Conservation (phyloP, 2,888 invertebrate species). For the Erebia palarica region DNA sequence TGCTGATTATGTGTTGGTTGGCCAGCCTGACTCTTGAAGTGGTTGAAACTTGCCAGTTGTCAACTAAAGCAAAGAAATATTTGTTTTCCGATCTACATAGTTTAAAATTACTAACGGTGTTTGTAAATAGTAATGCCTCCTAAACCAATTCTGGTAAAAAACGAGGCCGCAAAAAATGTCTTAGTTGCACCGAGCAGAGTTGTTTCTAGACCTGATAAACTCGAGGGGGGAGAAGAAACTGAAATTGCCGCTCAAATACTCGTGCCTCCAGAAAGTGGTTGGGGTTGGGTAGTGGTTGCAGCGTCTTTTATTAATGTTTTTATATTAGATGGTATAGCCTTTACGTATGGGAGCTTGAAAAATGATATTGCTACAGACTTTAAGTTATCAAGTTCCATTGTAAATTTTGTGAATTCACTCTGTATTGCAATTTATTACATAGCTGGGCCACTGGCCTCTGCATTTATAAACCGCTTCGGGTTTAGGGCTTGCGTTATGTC, state of each 20-base stretch:
- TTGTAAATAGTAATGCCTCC: constrained; percentile 35
- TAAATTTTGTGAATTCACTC: constrained; percentile 67
- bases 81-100: neutral
- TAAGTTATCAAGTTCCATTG: constrained; percentile 51
- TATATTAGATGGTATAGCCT: constrained; percentile 65
- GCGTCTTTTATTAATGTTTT: constrained; percentile 59
- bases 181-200: constrained; percentile 58
- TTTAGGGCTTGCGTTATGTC: constrained; percentile 69
- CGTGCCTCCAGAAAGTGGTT: constrained; percentile 68
- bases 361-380: constrained; percentile 61
- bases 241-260: constrained; percentile 74
- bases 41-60: neutral
- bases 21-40: too few relatives aligned
- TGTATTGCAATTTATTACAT: constrained; percentile 66
- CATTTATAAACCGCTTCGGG: constrained; percentile 72
- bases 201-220: constrained; percentile 51
- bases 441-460: constrained; percentile 65
- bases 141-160: constrained; percentile 46
- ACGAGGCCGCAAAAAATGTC: constrained; percentile 52
- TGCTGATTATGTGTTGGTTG: too few relatives aligned
- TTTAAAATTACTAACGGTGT: neutral
- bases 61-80: neutral
- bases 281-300: constrained; percentile 73
- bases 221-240: constrained; percentile 67
- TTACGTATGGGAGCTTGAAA: constrained; percentile 68